Base-by-base conservation (phyloP, 2,113 vertebrate genomes). In the Odontophorus gujanensis region DNA sequence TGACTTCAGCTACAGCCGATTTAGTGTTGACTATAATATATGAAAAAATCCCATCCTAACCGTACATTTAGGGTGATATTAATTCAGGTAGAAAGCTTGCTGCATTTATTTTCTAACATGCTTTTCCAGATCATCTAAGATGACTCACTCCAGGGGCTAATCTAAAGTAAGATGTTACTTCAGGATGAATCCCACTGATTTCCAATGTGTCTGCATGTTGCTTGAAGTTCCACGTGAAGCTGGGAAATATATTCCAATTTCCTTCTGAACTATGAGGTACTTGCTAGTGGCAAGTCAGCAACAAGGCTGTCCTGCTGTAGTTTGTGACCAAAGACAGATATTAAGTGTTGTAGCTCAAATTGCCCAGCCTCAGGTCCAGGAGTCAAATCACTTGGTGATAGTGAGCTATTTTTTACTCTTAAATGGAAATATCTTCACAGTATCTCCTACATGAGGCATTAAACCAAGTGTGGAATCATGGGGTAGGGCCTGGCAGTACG, bases 271-370 rank as follows among this genome's bases (percentile, higher is more conserved):
- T 1, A 11, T 34, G 13, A 43, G 9, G 9, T 74, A 7, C 24
- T 78, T 80, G 38, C 11, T 67, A 74, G 24, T 9, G 15, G 26
- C 24, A 85, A 90, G 19, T 55, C 42, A 40, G 24, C 9, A 13
- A 6, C 38, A 47, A 85, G 20, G n/a, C 51, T 68, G 11, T 57
- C 13, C 40, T 68, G 18, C 30, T 62, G 48, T 53, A 19, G 26
- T 11, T n/a, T 81, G 59, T 15, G 4, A 50, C n/a, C 17, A n/a
- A 48, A 81, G 74, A 13, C 5, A 76, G 75, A 11, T 45, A 7
- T 13, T 51, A n/a, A 83, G 26, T 25, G 81, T 28, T 17, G 28
- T 0, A 0, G 30, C n/a, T 75, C 38, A 42, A 58, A 57, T 21
- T 72, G 18, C 36, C 36, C 7, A 36, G 7, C 4, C 30, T 45